phyloP scores from a whole-genome alignment of 1,140 invertebrate genomes.

The Vanessa atalanta region DNA sequence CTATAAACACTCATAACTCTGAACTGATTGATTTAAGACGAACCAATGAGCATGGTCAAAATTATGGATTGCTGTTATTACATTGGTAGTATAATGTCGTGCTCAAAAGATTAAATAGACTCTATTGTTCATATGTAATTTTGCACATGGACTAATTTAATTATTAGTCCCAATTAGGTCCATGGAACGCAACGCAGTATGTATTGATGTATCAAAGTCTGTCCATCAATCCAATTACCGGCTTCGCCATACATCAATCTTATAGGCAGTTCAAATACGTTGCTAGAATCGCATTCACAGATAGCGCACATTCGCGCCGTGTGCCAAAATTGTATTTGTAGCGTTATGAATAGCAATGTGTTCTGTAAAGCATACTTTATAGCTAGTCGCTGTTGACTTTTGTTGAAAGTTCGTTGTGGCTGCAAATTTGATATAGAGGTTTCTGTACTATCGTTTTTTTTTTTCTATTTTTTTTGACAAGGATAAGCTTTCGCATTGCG shows the following conservation, averaged over 20 bases:
- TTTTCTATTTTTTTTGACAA: not conserved
- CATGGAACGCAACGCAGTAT: slow-evolving; percentile 31
- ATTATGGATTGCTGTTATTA: too few species aligned
- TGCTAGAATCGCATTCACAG: slow-evolving; percentile 30
- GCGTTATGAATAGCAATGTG: not conserved
- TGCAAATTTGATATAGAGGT: not conserved
- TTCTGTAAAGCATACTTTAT: slow-evolving; percentile 18
- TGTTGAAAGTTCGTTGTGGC: not conserved
- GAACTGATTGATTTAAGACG: too few species aligned
- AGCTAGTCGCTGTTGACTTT: not conserved
- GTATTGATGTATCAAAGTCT: slow-evolving; percentile 25
- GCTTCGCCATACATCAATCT: slow-evolving; percentile 47
- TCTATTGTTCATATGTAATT: not conserved
- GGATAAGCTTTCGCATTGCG: too few species aligned
- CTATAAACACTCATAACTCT: too few species aligned
- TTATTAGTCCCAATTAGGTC: slow-evolving; percentile 15
- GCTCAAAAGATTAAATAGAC: too few species aligned
- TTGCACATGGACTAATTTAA: not conserved
- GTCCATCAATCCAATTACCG: slow-evolving; percentile 46
- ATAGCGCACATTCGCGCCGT: slow-evolving; percentile 7
- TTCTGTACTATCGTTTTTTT: not conserved
- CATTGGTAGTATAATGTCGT: too few species aligned
- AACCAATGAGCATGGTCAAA: too few species aligned
- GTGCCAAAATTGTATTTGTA: slow-evolving; percentile 24
- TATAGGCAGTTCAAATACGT: slow-evolving; percentile 47